Evolutionary conservation across 2,797 vertebrate genomes (phyloP).

Genomic region (Acanthurus leucopareius): DNA sequence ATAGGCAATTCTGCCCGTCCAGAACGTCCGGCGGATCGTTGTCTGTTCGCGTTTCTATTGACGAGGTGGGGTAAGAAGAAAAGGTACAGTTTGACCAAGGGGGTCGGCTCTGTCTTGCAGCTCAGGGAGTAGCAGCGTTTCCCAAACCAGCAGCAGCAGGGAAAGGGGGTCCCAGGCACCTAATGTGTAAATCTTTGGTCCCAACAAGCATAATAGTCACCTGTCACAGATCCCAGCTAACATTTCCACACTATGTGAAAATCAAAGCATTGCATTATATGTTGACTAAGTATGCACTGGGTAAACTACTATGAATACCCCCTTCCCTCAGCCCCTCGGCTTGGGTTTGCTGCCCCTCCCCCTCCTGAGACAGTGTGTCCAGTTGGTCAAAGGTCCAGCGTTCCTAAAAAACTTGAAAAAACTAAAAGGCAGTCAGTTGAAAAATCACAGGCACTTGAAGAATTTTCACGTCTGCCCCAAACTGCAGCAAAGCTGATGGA

Average conservation of each 20-base stretch:
- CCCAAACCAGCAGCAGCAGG: slow-evolving; percentile 87
- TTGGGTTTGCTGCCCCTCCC: slow-evolving; percentile 89
- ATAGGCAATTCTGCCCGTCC: slow-evolving; percentile 99
- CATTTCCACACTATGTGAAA: slow-evolving; percentile 11
- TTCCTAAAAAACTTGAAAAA: slow-evolving; percentile 94
- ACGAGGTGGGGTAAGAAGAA: slow-evolving; percentile 99
- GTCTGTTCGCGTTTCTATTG: slow-evolving; percentile 97
- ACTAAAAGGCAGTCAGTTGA: slow-evolving; percentile 89
- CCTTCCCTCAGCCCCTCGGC: slow-evolving; percentile 75
- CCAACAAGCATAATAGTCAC: slow-evolving; percentile 15
- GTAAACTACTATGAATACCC: slow-evolving; percentile 43
- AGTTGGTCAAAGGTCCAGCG: slow-evolving; percentile 99
- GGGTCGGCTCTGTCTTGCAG: slow-evolving; percentile 93
- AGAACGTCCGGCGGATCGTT: slow-evolving; percentile 98
- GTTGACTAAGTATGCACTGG: slow-evolving; percentile 31
- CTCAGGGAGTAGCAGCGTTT: slow-evolving; percentile 93
- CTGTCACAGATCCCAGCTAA: slow-evolving; percentile 12
- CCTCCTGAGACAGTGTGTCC: slow-evolving; percentile 95
- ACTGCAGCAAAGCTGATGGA: slow-evolving; percentile 91
- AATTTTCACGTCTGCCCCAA: slow-evolving; percentile 80
- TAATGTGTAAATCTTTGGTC: slow-evolving; percentile 33
- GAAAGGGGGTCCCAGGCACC: slow-evolving; percentile 79
- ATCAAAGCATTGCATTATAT: slow-evolving; percentile 28
- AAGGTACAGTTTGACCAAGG: slow-evolving; percentile 99
- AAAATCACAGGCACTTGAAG: slow-evolving; percentile 83